Base-by-base conservation (phyloP, 2,113 vertebrate species). In the Turdus rufiventris region DNA sequence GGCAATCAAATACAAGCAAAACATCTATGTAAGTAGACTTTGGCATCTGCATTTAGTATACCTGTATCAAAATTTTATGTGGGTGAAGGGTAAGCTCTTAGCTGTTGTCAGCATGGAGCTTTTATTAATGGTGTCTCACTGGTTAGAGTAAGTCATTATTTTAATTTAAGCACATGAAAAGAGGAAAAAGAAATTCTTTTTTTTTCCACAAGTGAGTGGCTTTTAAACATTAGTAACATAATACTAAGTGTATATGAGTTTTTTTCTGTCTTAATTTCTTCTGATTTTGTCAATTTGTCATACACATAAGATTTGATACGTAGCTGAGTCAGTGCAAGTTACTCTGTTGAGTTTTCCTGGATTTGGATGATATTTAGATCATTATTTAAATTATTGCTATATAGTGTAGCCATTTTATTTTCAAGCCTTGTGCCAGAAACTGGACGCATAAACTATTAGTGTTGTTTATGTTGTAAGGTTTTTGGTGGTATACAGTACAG, bases 1-100 rank as follows among this genome's bases (percentile, higher is more conserved):
- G 81, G 95, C 82, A 97, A 96, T 96, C 93, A 95, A 87, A 94
- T 94, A 36, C 62, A 95, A 95, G 85, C 82, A 93, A 95, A 96
- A 89, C 54, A 94, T 72, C 77, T 66, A 78, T 95, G 91, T 86
- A 92, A 89, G 93, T 70, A 89, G 84, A 18, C 48, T 91, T 93
- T 61, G 47, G 54, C 76, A 45, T 91, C n/a, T 93, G 82, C 58
- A 48, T 86, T 72, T 87, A 87, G 60, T 33, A 33, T 72, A 94
- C 92, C 87, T 94, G 51, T 86, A 42, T 63, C 23, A 91, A 92
- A 93, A 89, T 57, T 18, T 23, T 14, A 6, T 40, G 47, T 70
- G 60, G 42, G 40, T n/a, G 68, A 58, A 94, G 53, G 45, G 19
- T 43, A 33, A 71, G 21, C 11, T 53, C 50, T 47, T 42, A 23